phyloP scores from a whole-genome alignment of 30 jellyfish, hydroid and myxozoan species.

The Nemopilema nomurai region DNA sequence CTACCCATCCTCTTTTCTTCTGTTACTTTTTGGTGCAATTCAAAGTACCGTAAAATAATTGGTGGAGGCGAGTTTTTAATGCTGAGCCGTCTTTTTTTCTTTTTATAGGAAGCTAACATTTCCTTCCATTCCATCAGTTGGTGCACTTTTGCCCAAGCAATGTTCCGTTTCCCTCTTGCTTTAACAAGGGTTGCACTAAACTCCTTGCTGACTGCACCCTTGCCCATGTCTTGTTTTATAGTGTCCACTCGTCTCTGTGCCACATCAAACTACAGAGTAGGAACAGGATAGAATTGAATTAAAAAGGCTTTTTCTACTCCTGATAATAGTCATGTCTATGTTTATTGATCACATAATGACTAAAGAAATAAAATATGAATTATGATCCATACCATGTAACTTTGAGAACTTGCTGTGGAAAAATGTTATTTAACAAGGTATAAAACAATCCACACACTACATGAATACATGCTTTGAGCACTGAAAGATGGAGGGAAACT shows the following conservation, averaged over 20 bases:
- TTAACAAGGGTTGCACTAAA: slow-evolving; percentile 31
- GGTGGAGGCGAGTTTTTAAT: slow-evolving; percentile 31
- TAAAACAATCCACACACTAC: too few relatives aligned
- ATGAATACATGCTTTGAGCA: too few relatives aligned
- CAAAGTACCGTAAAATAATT: slow-evolving; percentile 39
- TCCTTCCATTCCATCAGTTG: slow-evolving; percentile 63
- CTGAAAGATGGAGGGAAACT: too few relatives aligned
- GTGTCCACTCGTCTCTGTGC: slow-evolving; percentile 64
- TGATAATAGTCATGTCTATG: too few relatives aligned
- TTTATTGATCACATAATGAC: too few relatives aligned
- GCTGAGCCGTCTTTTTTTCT: background rate
- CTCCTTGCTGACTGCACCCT: slow-evolving; percentile 36
- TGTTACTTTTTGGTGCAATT: slow-evolving; percentile 34
- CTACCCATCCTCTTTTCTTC: slow-evolving; percentile 48
- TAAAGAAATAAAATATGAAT: too few relatives aligned
- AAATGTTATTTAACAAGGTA: too few relatives aligned
- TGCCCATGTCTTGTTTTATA: slow-evolving; percentile 25
- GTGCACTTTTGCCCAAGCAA: slow-evolving; percentile 20
- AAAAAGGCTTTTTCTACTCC: too few relatives aligned
- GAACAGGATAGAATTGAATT: background rate
- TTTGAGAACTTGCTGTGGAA: too few relatives aligned
- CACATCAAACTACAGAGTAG: slow-evolving; percentile 46
- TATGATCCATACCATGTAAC: too few relatives aligned
- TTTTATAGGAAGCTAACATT: slow-evolving; percentile 2
- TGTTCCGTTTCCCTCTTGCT: slow-evolving; percentile 60